Evolutionary conservation across 1,140 invertebrate species (phyloP), one percentile per base, ranked within the genome.

Genomic region (Amyelois transitella): DNA sequence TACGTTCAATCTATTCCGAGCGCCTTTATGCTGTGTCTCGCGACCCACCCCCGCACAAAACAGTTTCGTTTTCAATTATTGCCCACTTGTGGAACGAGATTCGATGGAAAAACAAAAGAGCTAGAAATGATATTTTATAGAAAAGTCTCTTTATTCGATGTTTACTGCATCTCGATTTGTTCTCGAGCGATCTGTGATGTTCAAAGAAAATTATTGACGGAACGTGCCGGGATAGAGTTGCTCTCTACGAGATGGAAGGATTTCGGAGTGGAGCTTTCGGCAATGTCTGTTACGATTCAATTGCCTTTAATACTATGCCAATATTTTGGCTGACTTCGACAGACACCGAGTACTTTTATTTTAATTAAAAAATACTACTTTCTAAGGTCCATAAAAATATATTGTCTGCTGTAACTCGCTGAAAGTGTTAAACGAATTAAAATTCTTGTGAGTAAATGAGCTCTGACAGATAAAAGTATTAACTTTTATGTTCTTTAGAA

Each of bases 41-140:
- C 78, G 75, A 71, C 76, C 71, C 75, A 71, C 75, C 76, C 62
- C 71, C 75, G 76, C 74, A 69, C 75, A 74, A 77, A 77, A 81
- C 72, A 73, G 78, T 88, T 86, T 86, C 81, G 72, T 83, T 88
- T 88, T 86, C 85, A 88, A 88, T 88, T 88, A 88, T 88, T 83
- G 82, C 85, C 85, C 82, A 88, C 85, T 88, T 88, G 85, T 88
- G 77, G 85, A 88, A 83, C 81, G 76, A 67, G 78, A 78, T 78
- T 78, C 77, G 66, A 81, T 74, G 79, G 75, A 75, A 74, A 86
- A 85, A 85, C 76, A 88, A 86, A 81, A 78, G 68, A 78, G 73
- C 73, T 77, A 74, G 72, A 83, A 85, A 85, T 88, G 74, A 86
- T 88, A 88, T 85, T 88, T 84, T 86, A 86, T 88, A 81, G 77